Evolutionary conservation across 2,797 vertebrate species (phyloP), one percentile per base, ranked within the genome.

Genomic region (Allobates femoralis): DNA sequence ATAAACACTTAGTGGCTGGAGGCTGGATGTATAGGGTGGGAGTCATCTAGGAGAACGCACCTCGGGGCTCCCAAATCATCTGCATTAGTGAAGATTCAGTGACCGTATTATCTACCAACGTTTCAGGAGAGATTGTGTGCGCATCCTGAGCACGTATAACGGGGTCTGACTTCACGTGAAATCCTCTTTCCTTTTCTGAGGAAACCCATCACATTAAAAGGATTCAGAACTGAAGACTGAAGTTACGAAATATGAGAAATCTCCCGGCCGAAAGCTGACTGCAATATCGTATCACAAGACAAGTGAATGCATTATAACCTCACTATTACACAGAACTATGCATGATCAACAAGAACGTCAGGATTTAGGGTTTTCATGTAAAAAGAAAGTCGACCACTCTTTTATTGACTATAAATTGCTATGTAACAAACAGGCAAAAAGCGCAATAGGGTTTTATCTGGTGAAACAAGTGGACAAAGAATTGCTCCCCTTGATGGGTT

Each of bases 11-110:
- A 56, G 81, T 74, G 58, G 79, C 86, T 76, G 62, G 77, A 88
- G 78, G 73, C 71, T 41, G 64, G 41, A 56, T 81, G 66, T 76
- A 77, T 71, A 41, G 67, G 56, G 79, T 32, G 67, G 81, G 46
- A 84, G 78, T 71, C 75, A 66, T 64, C 30, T 50, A 77, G 77
- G 79, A 34, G 46, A 75, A 75, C 15, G 67, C 30, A 67, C 82
- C 86, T 60, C 23, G 30, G 86, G 83, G 82, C 78, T 81, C 85
- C 77, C 73, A 85, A 55, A 88, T 88, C 77, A 85, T 85, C 83
- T 81, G 83, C 83, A 88, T 88, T 88, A 88, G 86, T 88, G 86
- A 88, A 81, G 83, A 88, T 55, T 88, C 86, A 85, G 50, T 88
- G 83, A 85, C 64, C 86, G 67, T 88, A 85, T 88, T 85, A 88